Conservation (phyloP, 2,797 vertebrate genomes). For the Coilia nasus region DNA sequence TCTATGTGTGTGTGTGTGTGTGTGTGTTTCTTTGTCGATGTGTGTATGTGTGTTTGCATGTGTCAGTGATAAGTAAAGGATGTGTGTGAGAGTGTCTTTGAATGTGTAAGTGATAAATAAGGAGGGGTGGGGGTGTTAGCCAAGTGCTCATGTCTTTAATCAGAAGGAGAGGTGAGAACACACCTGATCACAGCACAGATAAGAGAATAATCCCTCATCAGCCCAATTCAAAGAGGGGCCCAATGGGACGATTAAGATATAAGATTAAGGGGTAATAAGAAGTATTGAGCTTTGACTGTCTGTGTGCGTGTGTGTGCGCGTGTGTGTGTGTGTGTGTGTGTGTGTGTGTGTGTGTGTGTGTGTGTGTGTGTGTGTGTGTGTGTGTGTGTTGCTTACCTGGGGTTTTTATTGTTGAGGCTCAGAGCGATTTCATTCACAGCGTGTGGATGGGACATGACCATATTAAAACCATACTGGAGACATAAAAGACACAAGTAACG, state of each 20-base stretch:
- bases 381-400: conserved; percentile 77
- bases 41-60: no score
- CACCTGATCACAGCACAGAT: not conserved
- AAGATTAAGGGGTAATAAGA: not conserved
- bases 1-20: not conserved
- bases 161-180: not conserved
- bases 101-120: not conserved
- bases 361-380: not conserved
- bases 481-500: not conserved
- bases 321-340: not conserved
- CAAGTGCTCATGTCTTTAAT: not conserved
- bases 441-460: conserved; percentile 98
- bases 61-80: not conserved
- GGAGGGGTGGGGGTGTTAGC: not conserved
- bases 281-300: not conserved
- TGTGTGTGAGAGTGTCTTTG: not conserved
- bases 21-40: not conserved
- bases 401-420: conserved; percentile 95
- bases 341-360: not conserved
- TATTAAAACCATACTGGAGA: conserved; percentile 94
- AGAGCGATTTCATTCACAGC: conserved; percentile 97
- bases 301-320: conserved; percentile 1
- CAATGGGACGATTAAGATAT: not conserved
- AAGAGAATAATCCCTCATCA: conserved; percentile 13
- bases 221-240: not conserved